Evolutionary conservation across 2,797 vertebrate species (phyloP), one percentile per base, ranked within the genome.

Genomic region (Galaxias olidus): DNA sequence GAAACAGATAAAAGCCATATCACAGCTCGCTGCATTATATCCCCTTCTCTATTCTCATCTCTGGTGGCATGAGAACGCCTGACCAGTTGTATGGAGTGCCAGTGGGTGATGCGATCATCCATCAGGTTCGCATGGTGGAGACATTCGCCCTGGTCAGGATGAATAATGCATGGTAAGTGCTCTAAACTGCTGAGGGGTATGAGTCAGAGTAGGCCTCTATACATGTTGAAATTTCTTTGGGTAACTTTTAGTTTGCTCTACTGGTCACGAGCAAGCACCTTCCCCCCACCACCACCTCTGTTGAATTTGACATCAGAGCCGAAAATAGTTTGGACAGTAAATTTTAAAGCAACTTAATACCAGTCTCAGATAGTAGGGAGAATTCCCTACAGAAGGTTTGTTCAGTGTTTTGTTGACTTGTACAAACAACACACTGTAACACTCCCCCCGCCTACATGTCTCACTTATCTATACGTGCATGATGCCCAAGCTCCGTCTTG

Each of bases 161-260:
- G 76, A 89, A 90, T 88, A 84, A 90, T 86, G 30, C 46, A 88
- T 86, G 62, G 14, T 82, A 74, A 89, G 81, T 84, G 84, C 76
- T 74, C 59, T 70, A 66, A 84, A 82, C 82, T 79, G 75, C 70
- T 66, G 76, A 65, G 73, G 68, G 52, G 55, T 3, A 4, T 70
- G 66, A 75, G 71, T 72, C 78, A 72, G 73, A 76, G 55, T 68
- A n/a, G 69, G 58, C 56, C 47, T 45, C n/a, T 74, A n/a, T 49
- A 6, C 30, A 30, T 30, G 30, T 30, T 6, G 30, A 30, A 30
- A 30, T 3, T 52, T 64, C 69, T 78, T 65, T 1, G 45, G 56
- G 55, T 61, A 71, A 75, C 43, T 30, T 68, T 74, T 51, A 69
- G 47, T 14, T 5, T 30, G 13, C 30, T 30, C 46, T 53, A 65